Evolutionary conservation across 2,888 invertebrate genomes (phyloP).

Genomic region (Corythucha ciliata): DNA sequence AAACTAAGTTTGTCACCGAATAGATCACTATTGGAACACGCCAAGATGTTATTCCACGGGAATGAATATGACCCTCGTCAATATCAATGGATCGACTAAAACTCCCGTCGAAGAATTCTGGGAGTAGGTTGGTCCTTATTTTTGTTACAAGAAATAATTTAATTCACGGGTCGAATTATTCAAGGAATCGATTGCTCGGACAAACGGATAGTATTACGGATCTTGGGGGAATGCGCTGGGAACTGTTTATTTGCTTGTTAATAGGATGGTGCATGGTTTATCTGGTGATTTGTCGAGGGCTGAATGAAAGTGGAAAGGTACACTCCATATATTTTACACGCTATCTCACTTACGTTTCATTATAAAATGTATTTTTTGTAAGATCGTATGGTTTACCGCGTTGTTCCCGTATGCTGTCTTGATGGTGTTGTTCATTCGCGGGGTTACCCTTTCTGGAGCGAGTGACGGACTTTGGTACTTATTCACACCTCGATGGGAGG

Average conservation of each 20-base stretch:
- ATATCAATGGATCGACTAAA: slow-evolving; percentile 34
- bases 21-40: slow-evolving; percentile 60
- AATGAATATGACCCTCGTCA: slow-evolving; percentile 31
- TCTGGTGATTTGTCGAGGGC: slow-evolving; percentile 60
- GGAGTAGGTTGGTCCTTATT: slow-evolving; percentile 44
- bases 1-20: background rate
- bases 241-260: slow-evolving; percentile 53
- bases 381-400: slow-evolving; percentile 56
- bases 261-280: slow-evolving; percentile 62
- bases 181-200: slow-evolving; percentile 52
- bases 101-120: slow-evolving; percentile 52
- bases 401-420: slow-evolving; percentile 64
- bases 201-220: slow-evolving; percentile 52
- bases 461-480: slow-evolving; percentile 55
- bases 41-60: slow-evolving; percentile 43
- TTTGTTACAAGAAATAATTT: background rate
- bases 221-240: slow-evolving; percentile 58
- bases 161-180: slow-evolving; percentile 33
- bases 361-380: background rate
- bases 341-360: background rate
- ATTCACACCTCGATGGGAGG: slow-evolving; percentile 53
- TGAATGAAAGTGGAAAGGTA: slow-evolving; percentile 67
- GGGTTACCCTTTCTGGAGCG: slow-evolving; percentile 59
- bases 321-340: too few relatives aligned
- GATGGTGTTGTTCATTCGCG: slow-evolving; percentile 54